These are phyloP conservation scores for Umimayanthus kanabou DNA, from an alignment of 92 coral and sea anemone genomes.

Conservation along the genomic window DNA sequence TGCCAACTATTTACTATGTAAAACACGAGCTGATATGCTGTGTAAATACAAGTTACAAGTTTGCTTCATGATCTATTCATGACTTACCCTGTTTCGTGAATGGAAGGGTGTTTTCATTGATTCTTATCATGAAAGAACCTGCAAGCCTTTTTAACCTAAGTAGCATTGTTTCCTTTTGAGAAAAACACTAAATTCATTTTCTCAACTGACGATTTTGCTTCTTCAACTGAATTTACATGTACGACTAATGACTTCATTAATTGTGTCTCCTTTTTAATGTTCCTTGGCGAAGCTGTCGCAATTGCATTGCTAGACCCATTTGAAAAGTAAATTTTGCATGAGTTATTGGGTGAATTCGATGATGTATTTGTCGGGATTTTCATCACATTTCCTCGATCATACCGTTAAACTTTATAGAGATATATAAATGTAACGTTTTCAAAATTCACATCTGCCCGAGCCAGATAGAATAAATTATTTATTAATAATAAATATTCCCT, in stretches of 20 bases:
- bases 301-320: background rate
- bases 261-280: background rate
- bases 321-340: background rate
- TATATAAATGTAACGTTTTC: background rate
- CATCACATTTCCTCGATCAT: background rate
- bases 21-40: conserved; percentile 20
- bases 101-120: background rate
- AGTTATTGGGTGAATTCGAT: background rate
- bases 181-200: background rate
- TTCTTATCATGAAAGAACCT: background rate
- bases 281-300: background rate
- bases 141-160: background rate
- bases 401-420: background rate
- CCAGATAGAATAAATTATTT: background rate
- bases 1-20: conserved; percentile 10
- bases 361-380: background rate
- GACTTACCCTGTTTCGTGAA: background rate
- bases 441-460: background rate
- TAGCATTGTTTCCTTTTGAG: background rate
- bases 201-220: background rate
- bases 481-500: background rate
- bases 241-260: background rate
- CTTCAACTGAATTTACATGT: background rate
- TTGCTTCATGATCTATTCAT: background rate
- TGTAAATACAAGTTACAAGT: background rate